phyloP scores from a whole-genome alignment of 2,797 vertebrate species.

The Mustela erminea region DNA sequence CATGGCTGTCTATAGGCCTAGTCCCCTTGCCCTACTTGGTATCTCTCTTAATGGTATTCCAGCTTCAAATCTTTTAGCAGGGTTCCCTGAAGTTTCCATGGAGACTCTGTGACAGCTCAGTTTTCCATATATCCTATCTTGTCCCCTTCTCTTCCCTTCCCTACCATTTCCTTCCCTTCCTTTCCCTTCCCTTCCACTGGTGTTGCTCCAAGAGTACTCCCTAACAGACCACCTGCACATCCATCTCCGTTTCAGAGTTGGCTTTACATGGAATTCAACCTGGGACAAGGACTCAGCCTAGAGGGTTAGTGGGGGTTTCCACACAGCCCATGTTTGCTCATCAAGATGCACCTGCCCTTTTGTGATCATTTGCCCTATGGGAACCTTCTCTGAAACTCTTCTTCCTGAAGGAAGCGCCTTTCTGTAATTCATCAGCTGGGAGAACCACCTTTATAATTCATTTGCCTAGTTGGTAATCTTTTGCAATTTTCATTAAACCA shows the following conservation, averaged over 20 bases:
- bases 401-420: background rate
- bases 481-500: background rate
- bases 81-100: background rate
- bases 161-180: background rate
- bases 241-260: background rate
- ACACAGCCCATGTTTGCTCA: background rate
- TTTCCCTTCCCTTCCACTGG: background rate
- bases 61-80: background rate
- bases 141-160: background rate
- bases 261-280: background rate
- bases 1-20: background rate
- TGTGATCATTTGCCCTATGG: background rate
- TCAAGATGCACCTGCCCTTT: background rate
- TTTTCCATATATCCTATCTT: background rate
- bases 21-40: background rate
- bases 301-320: background rate
- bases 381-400: background rate
- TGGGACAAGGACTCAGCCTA: background rate
- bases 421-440: background rate
- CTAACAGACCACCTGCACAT: background rate
- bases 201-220: background rate
- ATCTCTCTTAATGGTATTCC: background rate
- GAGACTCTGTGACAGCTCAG: background rate
- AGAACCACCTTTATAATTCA: background rate
- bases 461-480: background rate